Conservation (phyloP, 2,888 invertebrate genomes). For the Formica aserva region DNA sequence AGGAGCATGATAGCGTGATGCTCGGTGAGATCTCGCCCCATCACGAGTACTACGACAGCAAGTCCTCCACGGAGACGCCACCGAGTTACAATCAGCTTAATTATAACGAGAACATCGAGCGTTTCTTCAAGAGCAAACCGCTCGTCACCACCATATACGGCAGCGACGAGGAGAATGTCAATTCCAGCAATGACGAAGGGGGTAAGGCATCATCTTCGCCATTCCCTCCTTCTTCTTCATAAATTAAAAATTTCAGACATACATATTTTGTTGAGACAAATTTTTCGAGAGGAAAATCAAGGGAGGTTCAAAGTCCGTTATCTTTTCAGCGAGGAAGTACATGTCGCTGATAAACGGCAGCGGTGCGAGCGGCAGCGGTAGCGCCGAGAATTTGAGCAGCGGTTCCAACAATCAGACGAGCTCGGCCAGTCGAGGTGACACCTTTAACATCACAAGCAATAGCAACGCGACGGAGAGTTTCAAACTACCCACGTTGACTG, state of each 20-base stretch:
- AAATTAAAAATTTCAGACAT: not conserved
- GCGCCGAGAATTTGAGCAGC: conserved; percentile 88
- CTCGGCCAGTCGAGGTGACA: conserved; percentile 85
- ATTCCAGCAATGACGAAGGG: conserved; percentile 77
- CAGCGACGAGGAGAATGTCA: conserved; percentile 80
- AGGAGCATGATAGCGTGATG: conserved; percentile 94
- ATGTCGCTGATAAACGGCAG: conserved; percentile 87
- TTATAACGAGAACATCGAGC: conserved; percentile 93
- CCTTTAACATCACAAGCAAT: conserved; percentile 85
- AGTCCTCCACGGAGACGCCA: conserved; percentile 92
- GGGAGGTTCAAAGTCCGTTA: not conserved
- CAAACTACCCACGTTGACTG: conserved; percentile 88
- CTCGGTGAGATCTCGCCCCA: conserved; percentile 94
- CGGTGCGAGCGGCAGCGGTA: conserved; percentile 88
- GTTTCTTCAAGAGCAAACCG: conserved; percentile 86
- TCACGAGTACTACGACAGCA: conserved; percentile 92
- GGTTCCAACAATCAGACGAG: conserved; percentile 88
- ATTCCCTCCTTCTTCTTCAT: not conserved
- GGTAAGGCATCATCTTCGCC: conserved; percentile 62
- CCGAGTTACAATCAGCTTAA: conserved; percentile 95
- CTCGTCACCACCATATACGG: conserved; percentile 71
- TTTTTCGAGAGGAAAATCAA: not conserved
- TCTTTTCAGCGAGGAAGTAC: conserved; percentile 83
- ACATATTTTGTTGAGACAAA: not conserved
- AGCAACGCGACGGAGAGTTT: conserved; percentile 82